These are phyloP conservation scores for Oncorhynchus mykiss DNA, from an alignment of 2,113 vertebrate species.

Conservation along the genomic window DNA sequence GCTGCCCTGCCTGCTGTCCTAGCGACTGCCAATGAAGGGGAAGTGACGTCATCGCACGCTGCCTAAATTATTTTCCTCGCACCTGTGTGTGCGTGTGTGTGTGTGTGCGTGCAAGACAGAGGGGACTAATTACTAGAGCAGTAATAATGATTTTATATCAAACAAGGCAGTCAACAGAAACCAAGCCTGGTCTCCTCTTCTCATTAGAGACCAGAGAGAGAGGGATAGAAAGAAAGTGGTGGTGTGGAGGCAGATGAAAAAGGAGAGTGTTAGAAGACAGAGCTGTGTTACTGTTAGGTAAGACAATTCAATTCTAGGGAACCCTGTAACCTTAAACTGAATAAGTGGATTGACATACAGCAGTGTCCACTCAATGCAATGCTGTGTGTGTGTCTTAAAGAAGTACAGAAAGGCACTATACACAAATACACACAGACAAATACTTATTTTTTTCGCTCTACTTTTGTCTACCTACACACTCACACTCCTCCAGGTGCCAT, in stretches of 20 bases:
- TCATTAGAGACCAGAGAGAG: not conserved
- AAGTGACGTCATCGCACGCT: not conserved
- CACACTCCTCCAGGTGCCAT: not conserved
- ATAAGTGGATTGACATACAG: too few relatives aligned
- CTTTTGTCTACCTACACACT: not conserved
- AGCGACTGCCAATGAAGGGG: not conserved
- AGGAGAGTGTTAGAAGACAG: not conserved
- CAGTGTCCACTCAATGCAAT: too few relatives aligned
- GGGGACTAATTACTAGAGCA: not conserved
- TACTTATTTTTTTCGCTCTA: too few relatives aligned
- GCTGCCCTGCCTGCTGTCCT: conserved; percentile 2
- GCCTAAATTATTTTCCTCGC: not conserved
- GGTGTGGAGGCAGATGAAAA: not conserved
- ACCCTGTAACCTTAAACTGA: too few relatives aligned
- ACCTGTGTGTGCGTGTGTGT: not conserved
- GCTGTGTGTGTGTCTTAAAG: too few relatives aligned
- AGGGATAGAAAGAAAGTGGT: not conserved
- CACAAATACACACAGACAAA: too few relatives aligned
- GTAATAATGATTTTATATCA: conserved; percentile 1
- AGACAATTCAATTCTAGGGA: too few relatives aligned
- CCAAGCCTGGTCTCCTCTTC: not conserved
- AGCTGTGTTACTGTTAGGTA: not conserved
- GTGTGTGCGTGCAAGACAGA: not conserved
- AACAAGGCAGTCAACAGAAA: not conserved
- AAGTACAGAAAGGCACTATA: too few relatives aligned